phyloP scores from a whole-genome alignment of 30 jellyfish, hydroid and myxozoan species.

The Chrysaora quinquecirrha region DNA sequence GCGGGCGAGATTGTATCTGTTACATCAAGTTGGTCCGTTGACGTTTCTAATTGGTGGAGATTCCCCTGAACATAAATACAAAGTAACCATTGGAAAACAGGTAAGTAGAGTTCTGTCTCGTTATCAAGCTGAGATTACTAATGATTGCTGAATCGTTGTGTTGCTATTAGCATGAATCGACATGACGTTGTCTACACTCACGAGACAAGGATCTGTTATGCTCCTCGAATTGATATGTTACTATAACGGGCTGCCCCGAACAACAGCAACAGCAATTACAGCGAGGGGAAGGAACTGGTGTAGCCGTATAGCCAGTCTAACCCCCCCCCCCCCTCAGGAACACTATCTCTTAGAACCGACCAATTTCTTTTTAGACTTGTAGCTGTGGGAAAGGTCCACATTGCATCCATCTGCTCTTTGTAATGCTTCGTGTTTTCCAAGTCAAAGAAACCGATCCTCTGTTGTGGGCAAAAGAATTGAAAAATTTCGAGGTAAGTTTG shows the following conservation, averaged over 20 bases:
- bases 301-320: too few species aligned
- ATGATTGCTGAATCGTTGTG: too few species aligned
- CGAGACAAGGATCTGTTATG: too few species aligned
- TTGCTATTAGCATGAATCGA: too few species aligned
- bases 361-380: conserved; percentile 70
- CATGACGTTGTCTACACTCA: too few species aligned
- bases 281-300: too few species aligned
- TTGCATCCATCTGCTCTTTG: conserved; percentile 91
- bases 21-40: conserved; percentile 96
- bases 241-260: too few species aligned
- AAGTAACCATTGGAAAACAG: conserved; percentile 96
- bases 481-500: conserved; percentile 85
- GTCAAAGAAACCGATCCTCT: conserved; percentile 90
- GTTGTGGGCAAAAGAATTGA: conserved; percentile 90
- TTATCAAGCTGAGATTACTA: too few species aligned
- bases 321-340: too few species aligned
- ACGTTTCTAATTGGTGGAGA: conserved; percentile 98
- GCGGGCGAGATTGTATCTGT: conserved; percentile 89
- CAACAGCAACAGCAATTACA: too few species aligned
- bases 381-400: conserved; percentile 96
- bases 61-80: conserved; percentile 95
- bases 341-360: too few species aligned
- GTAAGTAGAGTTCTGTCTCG: conserved; percentile 55
- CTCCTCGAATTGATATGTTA: too few species aligned
- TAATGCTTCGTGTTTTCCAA: conserved; percentile 95